Percentiles rank a stretch among this genome's conserved stretches.
Conservation (phyloP, 2,888 invertebrate species). For the Volucella inflata region DNA sequence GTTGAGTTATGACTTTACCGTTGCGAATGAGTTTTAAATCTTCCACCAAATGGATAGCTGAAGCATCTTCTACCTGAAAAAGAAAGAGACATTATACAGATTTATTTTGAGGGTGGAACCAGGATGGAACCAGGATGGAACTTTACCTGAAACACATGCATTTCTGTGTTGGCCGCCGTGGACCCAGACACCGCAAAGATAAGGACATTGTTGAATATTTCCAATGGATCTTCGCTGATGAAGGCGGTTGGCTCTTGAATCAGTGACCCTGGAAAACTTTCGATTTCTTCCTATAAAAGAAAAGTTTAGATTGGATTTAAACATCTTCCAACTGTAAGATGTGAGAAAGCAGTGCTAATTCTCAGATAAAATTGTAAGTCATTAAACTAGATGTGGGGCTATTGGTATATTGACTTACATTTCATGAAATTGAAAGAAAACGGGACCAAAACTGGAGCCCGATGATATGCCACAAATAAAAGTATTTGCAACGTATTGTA, state of each 20-base stretch:
- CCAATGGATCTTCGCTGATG: constrained; percentile 96
- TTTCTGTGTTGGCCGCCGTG: constrained; percentile 90
- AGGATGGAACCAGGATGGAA: neutral
- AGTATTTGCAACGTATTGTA: no score
- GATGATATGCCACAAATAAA: no score
- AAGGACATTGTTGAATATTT: constrained; percentile 98
- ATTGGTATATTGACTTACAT: no score
- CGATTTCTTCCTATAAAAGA: constrained; percentile 93
- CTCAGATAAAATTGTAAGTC: no score
- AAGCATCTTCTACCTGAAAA: constrained; percentile 89
- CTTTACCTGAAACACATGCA: constrained; percentile 96
- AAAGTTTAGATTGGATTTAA: constrained; percentile 4
- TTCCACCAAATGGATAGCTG: constrained; percentile 92
- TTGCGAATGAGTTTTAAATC: constrained; percentile 89
- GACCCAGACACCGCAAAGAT: constrained; percentile 95
- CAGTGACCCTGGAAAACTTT: constrained; percentile 95
- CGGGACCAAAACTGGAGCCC: no score
- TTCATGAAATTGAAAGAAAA: no score
- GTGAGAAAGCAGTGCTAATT: neutral
- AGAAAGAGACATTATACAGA: neutral
- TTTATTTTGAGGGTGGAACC: no score
- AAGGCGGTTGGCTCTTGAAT: constrained; percentile 98
- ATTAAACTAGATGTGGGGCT: no score
- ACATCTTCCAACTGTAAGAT: neutral
- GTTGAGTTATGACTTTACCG: constrained; percentile 86